phyloP scores from a whole-genome alignment of 2,113 vertebrate species.

The Elaphurus davidianus region DNA sequence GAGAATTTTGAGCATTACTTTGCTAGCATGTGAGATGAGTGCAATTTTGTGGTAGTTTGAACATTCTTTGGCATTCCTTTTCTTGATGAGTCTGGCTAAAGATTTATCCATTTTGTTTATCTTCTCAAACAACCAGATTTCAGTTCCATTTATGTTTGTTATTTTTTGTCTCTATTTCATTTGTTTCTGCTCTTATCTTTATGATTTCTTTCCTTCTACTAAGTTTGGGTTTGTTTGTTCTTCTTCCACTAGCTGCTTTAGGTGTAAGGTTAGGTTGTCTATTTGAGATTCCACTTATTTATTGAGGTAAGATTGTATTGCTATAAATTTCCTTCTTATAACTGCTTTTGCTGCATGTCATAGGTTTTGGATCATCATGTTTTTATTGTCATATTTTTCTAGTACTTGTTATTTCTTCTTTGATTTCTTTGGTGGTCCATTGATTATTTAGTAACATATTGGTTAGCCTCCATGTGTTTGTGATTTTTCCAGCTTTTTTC shows the following conservation, averaged over 20 bases:
- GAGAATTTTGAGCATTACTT: neutral
- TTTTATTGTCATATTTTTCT: neutral
- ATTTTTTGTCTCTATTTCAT: neutral
- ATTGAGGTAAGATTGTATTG: neutral
- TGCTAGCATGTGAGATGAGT: neutral
- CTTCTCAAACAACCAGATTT: neutral
- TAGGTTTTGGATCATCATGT: neutral
- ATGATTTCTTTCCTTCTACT: neutral
- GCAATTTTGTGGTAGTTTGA: neutral
- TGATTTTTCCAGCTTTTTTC: neutral
- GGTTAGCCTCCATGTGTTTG: neutral
- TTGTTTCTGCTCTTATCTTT: neutral
- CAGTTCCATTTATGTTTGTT: neutral
- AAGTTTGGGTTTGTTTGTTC: neutral
- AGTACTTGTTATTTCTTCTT: neutral
- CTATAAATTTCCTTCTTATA: neutral
- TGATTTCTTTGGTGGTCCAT: neutral
- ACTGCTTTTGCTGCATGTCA: neutral
- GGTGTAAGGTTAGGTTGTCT: neutral
- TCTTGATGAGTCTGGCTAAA: neutral
- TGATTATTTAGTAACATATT: neutral
- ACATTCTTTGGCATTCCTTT: neutral
- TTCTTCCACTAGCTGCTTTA: neutral
- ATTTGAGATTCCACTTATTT: neutral
- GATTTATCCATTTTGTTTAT: neutral